A percentile compares a stretch with the other conserved stretches of the same genome.
Evolutionary conservation across 2,797 vertebrate genomes (phyloP).

Genomic region (Amblyopsis hoosieri): DNA sequence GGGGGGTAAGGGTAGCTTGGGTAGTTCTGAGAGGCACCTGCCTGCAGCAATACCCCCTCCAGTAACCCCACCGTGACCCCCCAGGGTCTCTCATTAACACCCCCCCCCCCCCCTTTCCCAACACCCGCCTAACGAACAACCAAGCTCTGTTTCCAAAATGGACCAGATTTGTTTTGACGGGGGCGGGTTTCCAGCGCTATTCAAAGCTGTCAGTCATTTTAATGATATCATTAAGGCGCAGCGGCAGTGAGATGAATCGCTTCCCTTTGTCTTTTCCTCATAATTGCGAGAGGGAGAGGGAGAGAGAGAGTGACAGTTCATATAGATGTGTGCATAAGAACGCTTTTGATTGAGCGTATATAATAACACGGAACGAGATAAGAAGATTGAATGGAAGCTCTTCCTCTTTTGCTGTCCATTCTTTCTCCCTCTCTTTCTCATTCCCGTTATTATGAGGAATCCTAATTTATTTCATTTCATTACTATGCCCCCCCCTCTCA

Average conservation of each 20-base stretch:
- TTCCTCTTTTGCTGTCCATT: slow-evolving; percentile 56
- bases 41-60: slow-evolving; percentile 57
- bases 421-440: slow-evolving; percentile 13
- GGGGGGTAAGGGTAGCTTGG: not conserved
- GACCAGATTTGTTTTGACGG: slow-evolving; percentile 80
- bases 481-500: slow-evolving; percentile 33
- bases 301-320: slow-evolving; percentile 62
- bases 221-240: slow-evolving; percentile 82
- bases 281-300: slow-evolving; percentile 69
- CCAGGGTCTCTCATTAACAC: slow-evolving; percentile 61
- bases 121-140: slow-evolving; percentile 64
- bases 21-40: slow-evolving; percentile 57
- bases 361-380: slow-evolving; percentile 78
- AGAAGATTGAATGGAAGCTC: slow-evolving; percentile 72
- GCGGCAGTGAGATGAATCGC: slow-evolving; percentile 79
- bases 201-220: slow-evolving; percentile 84
- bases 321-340: slow-evolving; percentile 74
- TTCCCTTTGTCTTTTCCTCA: slow-evolving; percentile 80
- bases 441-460: slow-evolving; percentile 61
- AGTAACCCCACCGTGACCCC: slow-evolving; percentile 52
- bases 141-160: slow-evolving; percentile 78
- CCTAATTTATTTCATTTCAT: slow-evolving; percentile 73
- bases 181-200: slow-evolving; percentile 71
- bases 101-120: slow-evolving; percentile 15
- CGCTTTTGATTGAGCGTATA: slow-evolving; percentile 77